phyloP scores from a whole-genome alignment of 30 jellyfish, hydroid and myxozoan genomes.

The Hydractinia echinata region DNA sequence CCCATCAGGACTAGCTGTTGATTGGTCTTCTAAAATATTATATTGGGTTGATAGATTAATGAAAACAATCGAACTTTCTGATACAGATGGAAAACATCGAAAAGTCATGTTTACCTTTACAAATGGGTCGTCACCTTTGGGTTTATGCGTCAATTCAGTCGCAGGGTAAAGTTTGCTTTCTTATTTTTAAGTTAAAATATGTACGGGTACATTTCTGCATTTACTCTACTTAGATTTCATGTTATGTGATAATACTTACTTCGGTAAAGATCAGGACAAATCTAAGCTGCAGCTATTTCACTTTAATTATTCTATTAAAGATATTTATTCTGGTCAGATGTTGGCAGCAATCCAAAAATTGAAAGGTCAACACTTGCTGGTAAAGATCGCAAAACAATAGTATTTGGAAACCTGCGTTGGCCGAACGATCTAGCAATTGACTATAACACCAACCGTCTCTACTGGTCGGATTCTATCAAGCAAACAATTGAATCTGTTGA shows the following conservation, averaged over 20 bases:
- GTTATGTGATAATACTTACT: no score
- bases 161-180: slow-evolving; percentile 47
- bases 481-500: slow-evolving; percentile 61
- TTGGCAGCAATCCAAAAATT: slow-evolving; percentile 60
- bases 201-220: no score
- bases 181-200: no score
- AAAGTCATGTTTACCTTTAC: slow-evolving; percentile 44
- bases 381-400: slow-evolving; percentile 47
- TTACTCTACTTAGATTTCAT: no score
- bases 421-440: slow-evolving; percentile 84
- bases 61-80: slow-evolving; percentile 75
- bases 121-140: slow-evolving; percentile 61
- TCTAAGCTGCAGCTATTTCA: no score
- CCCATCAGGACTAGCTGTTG: slow-evolving; percentile 77
- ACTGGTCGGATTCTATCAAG: slow-evolving; percentile 78
- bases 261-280: no score
- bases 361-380: slow-evolving; percentile 80
- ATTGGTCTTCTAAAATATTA: slow-evolving; percentile 80
- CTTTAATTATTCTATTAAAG: slow-evolving; percentile 20
- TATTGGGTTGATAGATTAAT: slow-evolving; percentile 89
- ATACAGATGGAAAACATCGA: slow-evolving; percentile 57
- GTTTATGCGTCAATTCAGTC: slow-evolving; percentile 58
- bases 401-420: slow-evolving; percentile 19
- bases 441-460: slow-evolving; percentile 43
- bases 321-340: slow-evolving; percentile 72